A percentile compares a stretch with the other conserved stretches of the same genome.
Conservation (phyloP, 2,797 vertebrate genomes). For the Xenops minutus region DNA sequence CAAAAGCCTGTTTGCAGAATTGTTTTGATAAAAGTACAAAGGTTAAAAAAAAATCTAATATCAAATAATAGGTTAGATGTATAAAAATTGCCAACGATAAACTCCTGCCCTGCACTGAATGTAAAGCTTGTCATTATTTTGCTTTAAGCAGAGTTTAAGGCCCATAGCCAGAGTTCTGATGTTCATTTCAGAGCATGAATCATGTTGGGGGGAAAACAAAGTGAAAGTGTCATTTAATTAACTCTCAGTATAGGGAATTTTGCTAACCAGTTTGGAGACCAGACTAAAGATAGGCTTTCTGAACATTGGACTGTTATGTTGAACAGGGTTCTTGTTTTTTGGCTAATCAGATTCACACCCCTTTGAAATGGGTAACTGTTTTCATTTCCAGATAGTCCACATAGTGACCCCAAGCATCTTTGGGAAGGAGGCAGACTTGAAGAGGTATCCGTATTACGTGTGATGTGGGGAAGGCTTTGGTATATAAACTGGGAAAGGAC, state of each 20-base stretch:
- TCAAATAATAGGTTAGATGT: background rate
- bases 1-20: background rate
- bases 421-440: background rate
- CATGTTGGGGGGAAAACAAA: background rate
- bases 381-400: background rate
- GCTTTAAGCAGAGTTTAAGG: background rate
- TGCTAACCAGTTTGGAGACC: background rate
- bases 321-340: background rate
- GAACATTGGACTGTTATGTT: accelerated
- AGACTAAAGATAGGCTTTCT: background rate
- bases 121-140: background rate
- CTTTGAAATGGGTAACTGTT: background rate
- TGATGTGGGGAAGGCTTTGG: background rate
- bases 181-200: background rate
- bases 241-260: background rate
- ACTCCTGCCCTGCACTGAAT: background rate
- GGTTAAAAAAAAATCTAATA: background rate
- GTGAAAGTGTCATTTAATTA: background rate
- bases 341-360: background rate
- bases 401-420: background rate
- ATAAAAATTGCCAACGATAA: background rate
- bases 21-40: background rate
- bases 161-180: background rate
- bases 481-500: background rate
- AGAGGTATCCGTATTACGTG: background rate